These are phyloP conservation scores for Acipenser oxyrinchus DNA, from an alignment of 2,797 vertebrate species.

Conservation along the genomic window DNA sequence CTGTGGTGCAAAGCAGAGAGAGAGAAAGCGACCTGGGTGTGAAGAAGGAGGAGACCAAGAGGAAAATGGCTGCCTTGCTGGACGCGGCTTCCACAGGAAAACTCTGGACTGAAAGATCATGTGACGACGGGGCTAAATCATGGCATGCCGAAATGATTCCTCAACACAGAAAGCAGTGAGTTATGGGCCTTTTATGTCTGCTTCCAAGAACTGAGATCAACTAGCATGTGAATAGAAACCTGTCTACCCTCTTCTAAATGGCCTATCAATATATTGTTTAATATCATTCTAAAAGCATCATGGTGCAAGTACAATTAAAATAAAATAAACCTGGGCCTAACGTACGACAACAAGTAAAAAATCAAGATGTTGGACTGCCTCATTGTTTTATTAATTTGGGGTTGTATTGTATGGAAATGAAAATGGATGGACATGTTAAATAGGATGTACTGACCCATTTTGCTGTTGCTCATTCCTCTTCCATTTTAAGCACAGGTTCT, in stretches of 20 bases:
- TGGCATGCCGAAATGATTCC: not conserved
- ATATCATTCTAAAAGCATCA: conserved; percentile 2
- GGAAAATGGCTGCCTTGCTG: conserved; percentile 77
- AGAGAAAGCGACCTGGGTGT: conserved; percentile 54
- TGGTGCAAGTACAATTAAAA: conserved; percentile 1
- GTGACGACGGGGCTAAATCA: conserved; percentile 6
- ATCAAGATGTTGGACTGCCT: too few relatives aligned
- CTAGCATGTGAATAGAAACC: conserved; percentile 33
- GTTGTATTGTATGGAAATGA: too few relatives aligned
- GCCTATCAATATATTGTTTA: conserved; percentile 4
- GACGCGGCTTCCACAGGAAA: conserved; percentile 52
- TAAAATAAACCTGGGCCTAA: not conserved
- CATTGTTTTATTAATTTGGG: too few relatives aligned
- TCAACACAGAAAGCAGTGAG: conserved; percentile 19
- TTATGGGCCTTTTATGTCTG: not conserved
- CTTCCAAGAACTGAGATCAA: conserved; percentile 8
- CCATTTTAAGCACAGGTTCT: not conserved
- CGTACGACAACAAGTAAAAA: too few relatives aligned
- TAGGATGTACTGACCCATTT: not conserved
- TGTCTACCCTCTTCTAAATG: not conserved
- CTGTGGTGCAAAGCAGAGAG: conserved; percentile 56
- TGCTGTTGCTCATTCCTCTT: not conserved
- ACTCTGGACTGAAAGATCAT: conserved; percentile 24
- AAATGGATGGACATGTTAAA: not conserved
- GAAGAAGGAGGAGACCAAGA: conserved; percentile 67